phyloP scores from a whole-genome alignment of 1,140 invertebrate genomes.

The Drosophila melanogaster region DNA sequence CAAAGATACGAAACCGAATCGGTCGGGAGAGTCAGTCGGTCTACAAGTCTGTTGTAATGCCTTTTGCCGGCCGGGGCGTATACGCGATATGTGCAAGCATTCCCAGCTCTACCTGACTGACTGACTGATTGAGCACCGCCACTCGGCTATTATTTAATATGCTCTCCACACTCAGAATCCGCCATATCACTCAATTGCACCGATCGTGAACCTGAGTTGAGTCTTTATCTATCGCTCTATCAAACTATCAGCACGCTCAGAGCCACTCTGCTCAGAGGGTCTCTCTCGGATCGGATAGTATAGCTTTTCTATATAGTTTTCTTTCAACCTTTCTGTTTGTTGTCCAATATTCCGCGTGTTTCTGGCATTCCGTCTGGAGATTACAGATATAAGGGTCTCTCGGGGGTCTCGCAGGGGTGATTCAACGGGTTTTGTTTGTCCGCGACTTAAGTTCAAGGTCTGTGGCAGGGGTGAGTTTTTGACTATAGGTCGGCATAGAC shows the following conservation, averaged over 20 bases:
- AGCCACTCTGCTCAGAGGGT: slow-evolving; percentile 10
- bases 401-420: slow-evolving; percentile 1
- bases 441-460: slow-evolving; percentile 29
- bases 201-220: slow-evolving; percentile 39
- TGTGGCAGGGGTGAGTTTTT: too few species aligned
- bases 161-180: slow-evolving; percentile 19
- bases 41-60: slow-evolving; percentile 40
- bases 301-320: slow-evolving; percentile 5
- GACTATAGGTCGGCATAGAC: background rate
- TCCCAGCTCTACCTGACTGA: slow-evolving; percentile 61
- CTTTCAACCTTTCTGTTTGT: slow-evolving; percentile 38
- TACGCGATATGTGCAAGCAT: slow-evolving; percentile 70
- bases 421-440: slow-evolving; percentile 17
- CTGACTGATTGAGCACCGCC: slow-evolving; percentile 39
- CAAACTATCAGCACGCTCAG: slow-evolving; percentile 33
- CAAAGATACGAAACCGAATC: background rate
- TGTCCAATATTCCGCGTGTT: slow-evolving; percentile 29
- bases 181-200: slow-evolving; percentile 26
- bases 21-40: slow-evolving; percentile 8
- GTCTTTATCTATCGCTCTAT: slow-evolving; percentile 32
- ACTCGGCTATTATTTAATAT: slow-evolving; percentile 75
- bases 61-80: slow-evolving; percentile 65
- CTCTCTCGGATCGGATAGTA: slow-evolving; percentile 7
- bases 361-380: slow-evolving; percentile 31
- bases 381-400: slow-evolving; percentile 27